Percentiles rank a stretch among this genome's conserved stretches.
Evolutionary conservation across 2,888 invertebrate genomes (phyloP).

Genomic region (Drosophila anomalata): DNA sequence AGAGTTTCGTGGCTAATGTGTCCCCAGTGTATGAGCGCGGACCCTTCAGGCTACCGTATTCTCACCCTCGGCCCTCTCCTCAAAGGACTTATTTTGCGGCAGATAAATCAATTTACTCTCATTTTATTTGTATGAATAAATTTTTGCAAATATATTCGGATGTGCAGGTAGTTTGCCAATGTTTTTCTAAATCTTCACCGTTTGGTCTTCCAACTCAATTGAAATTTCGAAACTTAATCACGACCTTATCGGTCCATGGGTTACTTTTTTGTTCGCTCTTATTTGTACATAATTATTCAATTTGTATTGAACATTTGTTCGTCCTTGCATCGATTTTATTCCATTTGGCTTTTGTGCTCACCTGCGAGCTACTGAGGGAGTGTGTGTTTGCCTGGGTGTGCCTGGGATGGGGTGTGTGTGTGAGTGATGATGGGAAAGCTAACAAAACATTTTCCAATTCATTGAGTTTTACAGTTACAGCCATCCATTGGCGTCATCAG

Average conservation of each 20-base stretch:
- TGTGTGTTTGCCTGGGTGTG: constrained; percentile 37
- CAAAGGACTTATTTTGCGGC: constrained; percentile 40
- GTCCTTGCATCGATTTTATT: constrained; percentile 15
- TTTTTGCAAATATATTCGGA: constrained; percentile 46
- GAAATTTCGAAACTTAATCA: constrained; percentile 48
- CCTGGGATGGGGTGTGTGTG: constrained; percentile 35
- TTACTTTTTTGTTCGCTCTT: constrained; percentile 5
- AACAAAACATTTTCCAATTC: constrained; percentile 80
- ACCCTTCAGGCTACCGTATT: constrained; percentile 42
- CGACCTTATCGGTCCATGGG: constrained; percentile 9
- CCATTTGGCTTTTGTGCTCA: constrained; percentile 22
- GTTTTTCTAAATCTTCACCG: constrained; percentile 62
- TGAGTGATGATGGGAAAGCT: constrained; percentile 71
- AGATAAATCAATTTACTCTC: constrained; percentile 79
- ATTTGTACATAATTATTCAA: constrained; percentile 73
- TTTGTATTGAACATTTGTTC: constrained; percentile 39
- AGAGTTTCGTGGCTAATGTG: constrained; percentile 75
- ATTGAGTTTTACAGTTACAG: constrained; percentile 77
- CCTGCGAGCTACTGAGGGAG: constrained; percentile 25
- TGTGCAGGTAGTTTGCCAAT: constrained; percentile 53
- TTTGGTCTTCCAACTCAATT: constrained; percentile 34
- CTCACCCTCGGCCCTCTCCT: background rate
- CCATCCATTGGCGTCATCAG: constrained; percentile 56
- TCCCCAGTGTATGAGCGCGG: constrained; percentile 78
- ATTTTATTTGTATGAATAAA: constrained; percentile 78